These are phyloP conservation scores for Rissa tridactyla DNA, from an alignment of 2,113 vertebrate genomes.

Conservation along the genomic window DNA sequence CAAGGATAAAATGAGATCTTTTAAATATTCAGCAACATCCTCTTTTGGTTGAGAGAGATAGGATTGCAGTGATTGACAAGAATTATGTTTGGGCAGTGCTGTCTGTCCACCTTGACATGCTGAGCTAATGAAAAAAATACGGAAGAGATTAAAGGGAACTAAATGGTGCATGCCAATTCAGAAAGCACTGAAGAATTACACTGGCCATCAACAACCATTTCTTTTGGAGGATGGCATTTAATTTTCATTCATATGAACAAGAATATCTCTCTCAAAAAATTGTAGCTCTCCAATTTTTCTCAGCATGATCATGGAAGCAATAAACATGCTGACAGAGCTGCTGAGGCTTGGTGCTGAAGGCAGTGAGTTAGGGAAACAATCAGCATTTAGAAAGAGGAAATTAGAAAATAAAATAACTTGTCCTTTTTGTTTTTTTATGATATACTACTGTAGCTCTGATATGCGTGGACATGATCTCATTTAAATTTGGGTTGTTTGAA, in stretches of 20 bases:
- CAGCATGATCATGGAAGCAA: background rate
- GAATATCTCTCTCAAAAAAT: background rate
- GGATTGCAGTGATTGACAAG: background rate
- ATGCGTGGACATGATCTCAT: slow-evolving; percentile 11
- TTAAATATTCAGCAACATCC: background rate
- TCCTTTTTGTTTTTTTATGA: slow-evolving; percentile 10
- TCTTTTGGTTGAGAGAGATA: background rate
- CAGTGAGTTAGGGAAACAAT: slow-evolving; percentile 56
- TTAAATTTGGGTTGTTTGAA: slow-evolving; percentile 35
- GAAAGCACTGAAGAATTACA: background rate
- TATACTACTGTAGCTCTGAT: background rate
- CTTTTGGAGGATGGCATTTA: background rate
- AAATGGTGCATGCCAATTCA: background rate
- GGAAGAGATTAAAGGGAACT: background rate
- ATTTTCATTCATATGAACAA: background rate
- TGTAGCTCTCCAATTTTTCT: background rate
- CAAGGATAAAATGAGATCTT: background rate
- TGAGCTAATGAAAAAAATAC: background rate
- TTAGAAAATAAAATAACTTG: slow-evolving; percentile 53
- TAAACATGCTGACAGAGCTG: slow-evolving; percentile 3
- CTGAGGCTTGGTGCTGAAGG: slow-evolving; percentile 13
- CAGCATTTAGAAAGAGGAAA: slow-evolving; percentile 47
- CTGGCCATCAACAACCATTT: background rate
- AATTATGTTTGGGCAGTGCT: background rate
- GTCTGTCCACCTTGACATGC: background rate